phyloP scores from a whole-genome alignment of 1,140 invertebrate genomes.

The Drosophila fuyamai region DNA sequence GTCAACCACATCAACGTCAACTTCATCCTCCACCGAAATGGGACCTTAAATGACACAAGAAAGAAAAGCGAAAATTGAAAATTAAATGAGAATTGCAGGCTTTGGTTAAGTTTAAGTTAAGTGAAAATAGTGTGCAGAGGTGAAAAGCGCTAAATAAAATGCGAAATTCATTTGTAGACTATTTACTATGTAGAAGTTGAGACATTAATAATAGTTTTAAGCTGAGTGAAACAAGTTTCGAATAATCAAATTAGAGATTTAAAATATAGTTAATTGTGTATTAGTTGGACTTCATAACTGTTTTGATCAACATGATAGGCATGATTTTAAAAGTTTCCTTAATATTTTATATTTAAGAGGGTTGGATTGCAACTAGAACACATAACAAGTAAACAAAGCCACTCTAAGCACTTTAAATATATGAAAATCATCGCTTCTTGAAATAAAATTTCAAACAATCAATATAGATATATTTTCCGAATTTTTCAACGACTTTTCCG shows the following conservation, averaged over 20 bases:
- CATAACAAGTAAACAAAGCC: neutral
- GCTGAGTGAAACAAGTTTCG: too few species aligned
- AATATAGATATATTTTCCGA: neutral
- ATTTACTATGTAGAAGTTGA: too few species aligned
- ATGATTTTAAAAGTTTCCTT: too few species aligned
- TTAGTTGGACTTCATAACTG: too few species aligned
- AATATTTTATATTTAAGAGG: too few species aligned
- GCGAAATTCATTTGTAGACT: too few species aligned
- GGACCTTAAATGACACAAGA: slow-evolving; percentile 75
- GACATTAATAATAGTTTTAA: too few species aligned
- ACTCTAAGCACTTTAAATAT: neutral
- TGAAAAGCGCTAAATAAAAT: neutral
- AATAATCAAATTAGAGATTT: too few species aligned
- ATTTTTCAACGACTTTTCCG: slow-evolving; percentile 1
- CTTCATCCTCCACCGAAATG: slow-evolving; percentile 85
- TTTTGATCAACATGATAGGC: too few species aligned
- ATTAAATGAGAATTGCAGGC: slow-evolving; percentile 44
- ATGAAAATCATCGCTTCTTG: neutral
- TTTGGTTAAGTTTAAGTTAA: slow-evolving; percentile 7
- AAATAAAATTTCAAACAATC: neutral
- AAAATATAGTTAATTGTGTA: too few species aligned
- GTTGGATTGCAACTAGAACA: too few species aligned
- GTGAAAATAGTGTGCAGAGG: neutral
- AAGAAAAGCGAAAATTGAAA: slow-evolving; percentile 38
- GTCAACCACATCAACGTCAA: slow-evolving; percentile 86